Base-by-base conservation (phyloP, 2,113 vertebrate genomes). In the Lamprologus lemairii region DNA sequence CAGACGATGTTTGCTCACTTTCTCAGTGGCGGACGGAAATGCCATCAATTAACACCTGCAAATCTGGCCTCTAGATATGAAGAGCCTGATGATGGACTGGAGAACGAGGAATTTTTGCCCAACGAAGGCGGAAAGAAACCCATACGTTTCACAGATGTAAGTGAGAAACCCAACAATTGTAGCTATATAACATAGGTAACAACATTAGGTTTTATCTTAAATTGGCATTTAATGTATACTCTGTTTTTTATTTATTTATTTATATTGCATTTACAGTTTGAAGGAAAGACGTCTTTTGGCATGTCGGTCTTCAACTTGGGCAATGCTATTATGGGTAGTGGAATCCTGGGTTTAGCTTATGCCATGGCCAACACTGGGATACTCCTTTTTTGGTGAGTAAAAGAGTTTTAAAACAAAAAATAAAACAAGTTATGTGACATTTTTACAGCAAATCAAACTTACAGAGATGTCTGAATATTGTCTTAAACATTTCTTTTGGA, bases 281-380 rank as follows among this genome's bases (percentile, higher is more conserved):
- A 99, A 95, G 99, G 99, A 88, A 99, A 99, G 94, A 99, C 98
- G 0, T 99, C 98, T 1, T 98, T 99, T 0, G 98, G 98, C 75
- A 99, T 99, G 98, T 99, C 99, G 0, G 97, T 99, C 88, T 99
- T 99, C 96, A 99, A 99, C 95, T 96, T 99, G 89, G 98, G 98
- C 87, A 99, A 99, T 3, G 99, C 99, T 84, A 99, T 99, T 89
- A 99, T 99, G 99, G 99, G 98, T 93, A 99, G 99, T 5, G 99
- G 98, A 68, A 99, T 99, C 95, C 96, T 99, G 93, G 98, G 98
- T 58, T 96, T 99, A 88, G 97, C 98, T n/a, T 99, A 98, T 3
- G 98, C 98, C 91, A 99, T 99, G 99, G 98, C 99, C 88, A 99
- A 99, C 93, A 99, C 99, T 0, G 99, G 99, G 89, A 97, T 99